A percentile compares a stretch with the other conserved stretches of the same genome.
These are phyloP conservation scores for Branchinecta lindahli DNA, from an alignment of 1,140 invertebrate genomes.

Conservation along the genomic window DNA sequence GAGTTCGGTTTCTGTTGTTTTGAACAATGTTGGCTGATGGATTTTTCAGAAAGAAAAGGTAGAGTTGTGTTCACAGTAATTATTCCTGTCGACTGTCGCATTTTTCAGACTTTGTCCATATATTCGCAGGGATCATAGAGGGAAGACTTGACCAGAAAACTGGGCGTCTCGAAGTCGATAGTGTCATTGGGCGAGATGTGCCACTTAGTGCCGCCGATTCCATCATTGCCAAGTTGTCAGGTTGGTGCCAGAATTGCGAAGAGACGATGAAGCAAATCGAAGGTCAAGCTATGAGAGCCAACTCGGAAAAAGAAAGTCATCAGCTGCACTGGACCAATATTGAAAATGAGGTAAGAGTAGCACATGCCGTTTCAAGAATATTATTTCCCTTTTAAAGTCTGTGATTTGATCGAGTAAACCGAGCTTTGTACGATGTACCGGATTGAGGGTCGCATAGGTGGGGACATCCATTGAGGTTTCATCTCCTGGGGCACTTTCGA, in stretches of 20 bases:
- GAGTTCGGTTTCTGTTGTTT: too few relatives aligned
- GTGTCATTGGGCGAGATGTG: conserved; percentile 81
- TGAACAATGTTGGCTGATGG: too few relatives aligned
- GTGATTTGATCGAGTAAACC: too few relatives aligned
- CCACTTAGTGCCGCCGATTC: conserved; percentile 55
- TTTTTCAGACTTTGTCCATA: too few relatives aligned
- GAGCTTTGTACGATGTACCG: too few relatives aligned
- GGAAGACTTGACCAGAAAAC: conserved; percentile 93
- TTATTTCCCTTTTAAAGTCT: too few relatives aligned
- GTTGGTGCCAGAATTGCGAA: conserved; percentile 84
- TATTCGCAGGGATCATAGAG: conserved; percentile 41
- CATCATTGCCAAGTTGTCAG: conserved; percentile 61
- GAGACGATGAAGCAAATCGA: conserved; percentile 73
- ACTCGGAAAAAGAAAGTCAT: conserved; percentile 61
- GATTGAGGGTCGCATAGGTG: too few relatives aligned
- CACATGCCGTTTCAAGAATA: not conserved
- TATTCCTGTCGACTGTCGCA: too few relatives aligned
- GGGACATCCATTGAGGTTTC: too few relatives aligned
- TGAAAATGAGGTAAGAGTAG: conserved; percentile 53
- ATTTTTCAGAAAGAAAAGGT: too few relatives aligned
- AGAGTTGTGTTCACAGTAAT: too few relatives aligned
- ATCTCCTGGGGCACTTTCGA: too few relatives aligned
- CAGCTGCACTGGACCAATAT: conserved; percentile 63
- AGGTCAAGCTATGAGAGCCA: conserved; percentile 69
- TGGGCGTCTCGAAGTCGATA: conserved; percentile 80